A percentile compares a stretch with the other conserved stretches of the same genome.
Conservation (phyloP, 2,888 invertebrate genomes). For the Thereva unica region DNA sequence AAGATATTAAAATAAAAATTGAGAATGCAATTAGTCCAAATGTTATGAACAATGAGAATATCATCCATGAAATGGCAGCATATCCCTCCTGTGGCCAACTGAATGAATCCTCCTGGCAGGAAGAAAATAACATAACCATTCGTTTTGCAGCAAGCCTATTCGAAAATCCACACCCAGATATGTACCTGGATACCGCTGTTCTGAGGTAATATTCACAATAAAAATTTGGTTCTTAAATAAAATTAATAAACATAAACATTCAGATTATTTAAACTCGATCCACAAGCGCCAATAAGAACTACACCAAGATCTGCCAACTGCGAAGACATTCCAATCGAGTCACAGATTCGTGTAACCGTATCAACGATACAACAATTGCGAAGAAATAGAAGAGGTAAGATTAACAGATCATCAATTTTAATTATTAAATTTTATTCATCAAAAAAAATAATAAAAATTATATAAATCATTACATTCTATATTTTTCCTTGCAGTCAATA, state of each 20-base stretch:
- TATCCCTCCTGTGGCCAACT: constrained; percentile 55
- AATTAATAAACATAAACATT: neutral
- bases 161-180: constrained; percentile 47
- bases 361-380: constrained; percentile 53
- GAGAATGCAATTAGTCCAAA: constrained; percentile 47
- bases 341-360: constrained; percentile 55
- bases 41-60: constrained; percentile 23
- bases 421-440: too few relatives aligned
- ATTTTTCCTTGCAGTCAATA: constrained; percentile 14
- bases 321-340: constrained; percentile 47
- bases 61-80: constrained; percentile 54
- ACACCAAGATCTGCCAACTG: constrained; percentile 38
- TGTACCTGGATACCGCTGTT: constrained; percentile 53
- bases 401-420: constrained; percentile 1
- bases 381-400: constrained; percentile 51
- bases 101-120: constrained; percentile 51
- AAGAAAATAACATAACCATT: constrained; percentile 53
- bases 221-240: neutral
- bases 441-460: neutral
- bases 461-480: neutral
- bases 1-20: constrained; percentile 49
- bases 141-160: constrained; percentile 54
- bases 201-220: constrained; percentile 44
- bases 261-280: constrained; percentile 52
- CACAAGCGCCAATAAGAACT: constrained; percentile 43